A percentile compares a stretch with the other conserved stretches of the same genome.
Evolutionary conservation across 2,888 invertebrate species (phyloP).

Genomic region (Diplolepis rosae): DNA sequence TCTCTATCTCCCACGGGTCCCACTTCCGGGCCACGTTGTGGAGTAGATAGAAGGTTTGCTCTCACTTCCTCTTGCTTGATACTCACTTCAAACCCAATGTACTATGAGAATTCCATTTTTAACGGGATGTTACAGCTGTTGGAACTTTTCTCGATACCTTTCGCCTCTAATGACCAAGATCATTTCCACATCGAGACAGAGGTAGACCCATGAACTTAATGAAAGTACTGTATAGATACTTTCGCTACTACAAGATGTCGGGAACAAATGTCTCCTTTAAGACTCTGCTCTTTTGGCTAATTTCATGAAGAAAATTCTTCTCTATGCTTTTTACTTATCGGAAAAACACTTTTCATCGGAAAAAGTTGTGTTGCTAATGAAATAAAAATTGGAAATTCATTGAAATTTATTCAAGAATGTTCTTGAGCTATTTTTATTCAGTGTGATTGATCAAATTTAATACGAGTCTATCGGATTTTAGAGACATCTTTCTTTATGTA

Average conservation of each 20-base stretch:
- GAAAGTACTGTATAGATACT: background rate
- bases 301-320: background rate
- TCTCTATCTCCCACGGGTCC: background rate
- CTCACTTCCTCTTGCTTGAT: background rate
- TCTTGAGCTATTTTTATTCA: no score
- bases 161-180: constrained; percentile 15
- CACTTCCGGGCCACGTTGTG: background rate
- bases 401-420: no score
- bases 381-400: no score
- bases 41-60: constrained; percentile 1
- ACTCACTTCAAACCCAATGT: background rate
- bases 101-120: constrained; percentile 6
- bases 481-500: background rate
- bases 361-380: no score
- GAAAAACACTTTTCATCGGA: no score
- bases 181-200: constrained; percentile 6
- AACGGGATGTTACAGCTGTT: background rate
- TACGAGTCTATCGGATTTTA: background rate
- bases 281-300: background rate
- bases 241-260: background rate
- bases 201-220: background rate
- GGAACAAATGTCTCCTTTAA: background rate
- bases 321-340: background rate
- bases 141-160: constrained; percentile 18
- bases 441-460: no score